phyloP scores from a whole-genome alignment of 2,797 vertebrate genomes.

The Moxostoma hubbsi region DNA sequence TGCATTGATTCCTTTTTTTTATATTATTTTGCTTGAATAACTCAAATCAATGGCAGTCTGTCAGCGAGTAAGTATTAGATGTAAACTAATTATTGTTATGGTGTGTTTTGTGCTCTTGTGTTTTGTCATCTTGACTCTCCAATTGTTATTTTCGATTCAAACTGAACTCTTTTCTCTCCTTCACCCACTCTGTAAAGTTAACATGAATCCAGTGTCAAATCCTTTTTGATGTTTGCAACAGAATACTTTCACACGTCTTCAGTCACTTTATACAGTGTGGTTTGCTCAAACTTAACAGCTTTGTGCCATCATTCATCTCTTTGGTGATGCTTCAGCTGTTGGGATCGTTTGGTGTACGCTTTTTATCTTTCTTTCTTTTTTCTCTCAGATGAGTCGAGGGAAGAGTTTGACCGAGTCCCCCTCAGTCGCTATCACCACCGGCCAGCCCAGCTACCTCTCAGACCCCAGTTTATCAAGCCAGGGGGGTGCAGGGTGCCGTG shows the following conservation, averaged over 20 bases:
- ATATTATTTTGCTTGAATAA: conserved; percentile 65
- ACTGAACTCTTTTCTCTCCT: conserved; percentile 31
- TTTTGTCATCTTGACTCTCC: conserved; percentile 46
- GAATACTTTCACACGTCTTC: neutral
- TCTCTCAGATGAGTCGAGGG: conserved; percentile 87
- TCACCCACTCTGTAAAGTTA: conserved; percentile 31
- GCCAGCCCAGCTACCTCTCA: conserved; percentile 90
- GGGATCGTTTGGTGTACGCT: conserved; percentile 49
- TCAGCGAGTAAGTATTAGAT: conserved; percentile 78
- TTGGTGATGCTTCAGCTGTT: conserved; percentile 28
- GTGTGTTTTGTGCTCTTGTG: conserved; percentile 65
- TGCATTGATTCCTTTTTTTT: conserved; percentile 64
- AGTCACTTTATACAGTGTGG: conserved; percentile 19
- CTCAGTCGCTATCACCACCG: conserved; percentile 85
- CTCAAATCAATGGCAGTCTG: conserved; percentile 77
- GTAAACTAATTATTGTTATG: conserved; percentile 64
- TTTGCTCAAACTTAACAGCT: conserved; percentile 24
- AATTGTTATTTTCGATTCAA: conserved; percentile 43
- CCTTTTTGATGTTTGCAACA: conserved; percentile 23
- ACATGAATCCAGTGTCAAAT: conserved; percentile 30
- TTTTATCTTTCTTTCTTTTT: conserved; percentile 40
- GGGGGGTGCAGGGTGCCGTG: conserved; percentile 74
- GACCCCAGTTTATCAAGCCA: conserved; percentile 85
- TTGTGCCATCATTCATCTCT: conserved; percentile 42
- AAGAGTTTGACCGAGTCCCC: conserved; percentile 91